phyloP scores from a whole-genome alignment of 2,797 vertebrate species.

The Hapalemur alaotrensis region DNA sequence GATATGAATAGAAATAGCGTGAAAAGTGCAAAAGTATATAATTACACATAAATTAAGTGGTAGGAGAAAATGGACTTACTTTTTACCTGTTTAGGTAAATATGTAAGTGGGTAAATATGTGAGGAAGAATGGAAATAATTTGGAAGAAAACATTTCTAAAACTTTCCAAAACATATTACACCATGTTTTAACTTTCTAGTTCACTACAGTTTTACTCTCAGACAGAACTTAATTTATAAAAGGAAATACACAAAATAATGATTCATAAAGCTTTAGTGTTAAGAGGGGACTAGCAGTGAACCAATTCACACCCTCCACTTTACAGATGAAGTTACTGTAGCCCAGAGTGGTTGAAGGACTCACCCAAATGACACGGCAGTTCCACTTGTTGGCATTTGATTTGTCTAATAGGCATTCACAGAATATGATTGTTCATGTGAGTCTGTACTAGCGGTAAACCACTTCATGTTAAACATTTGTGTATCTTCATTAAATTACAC shows the following conservation, averaged over 20 bases:
- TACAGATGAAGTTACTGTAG: not conserved
- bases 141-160: not conserved
- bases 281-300: not conserved
- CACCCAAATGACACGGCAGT: not conserved
- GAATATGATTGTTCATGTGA: not conserved
- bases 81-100: slow-evolving; percentile 21
- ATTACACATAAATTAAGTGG: not conserved
- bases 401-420: not conserved
- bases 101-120: not conserved
- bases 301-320: not conserved
- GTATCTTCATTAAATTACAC: not conserved
- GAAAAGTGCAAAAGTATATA: not conserved
- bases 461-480: slow-evolving; percentile 13
- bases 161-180: not conserved
- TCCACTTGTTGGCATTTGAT: not conserved
- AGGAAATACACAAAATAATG: not conserved
- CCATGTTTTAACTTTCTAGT: not conserved
- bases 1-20: not conserved
- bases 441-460: not conserved
- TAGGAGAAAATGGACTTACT: not conserved
- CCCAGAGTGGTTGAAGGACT: not conserved
- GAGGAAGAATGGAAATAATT: slow-evolving; percentile 18
- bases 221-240: not conserved
- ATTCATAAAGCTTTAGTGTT: not conserved
- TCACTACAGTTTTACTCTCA: not conserved